Base-by-base conservation (phyloP, 2,888 invertebrate genomes). In the Tortricodes alternella region DNA sequence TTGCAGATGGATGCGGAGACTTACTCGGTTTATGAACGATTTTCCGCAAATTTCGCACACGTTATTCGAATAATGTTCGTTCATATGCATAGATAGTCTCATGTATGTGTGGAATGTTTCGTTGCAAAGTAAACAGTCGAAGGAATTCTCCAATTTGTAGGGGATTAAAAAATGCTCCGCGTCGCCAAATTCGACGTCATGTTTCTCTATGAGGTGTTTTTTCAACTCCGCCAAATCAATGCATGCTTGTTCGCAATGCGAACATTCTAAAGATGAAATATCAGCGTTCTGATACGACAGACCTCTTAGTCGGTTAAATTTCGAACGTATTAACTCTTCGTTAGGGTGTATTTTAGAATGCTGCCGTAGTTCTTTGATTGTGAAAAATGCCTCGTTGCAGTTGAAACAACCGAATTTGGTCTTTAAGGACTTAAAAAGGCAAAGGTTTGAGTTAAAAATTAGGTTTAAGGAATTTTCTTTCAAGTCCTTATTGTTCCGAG, bases 21-120 rank as follows among this genome's bases (percentile, higher is more conserved):
- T 52, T 7, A 34, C 32, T 7, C 49, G 34, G 2, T 53, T 56
- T 7, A 48, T 52, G 8, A 46, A 61, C 1, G 56, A 34, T 8
- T 16, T 46, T 0, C 61, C 61, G 43, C 61, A 61, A 19, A 41
- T 32, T 13, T 61, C 56, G 32, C 61, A 61, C 1, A 59, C 56
- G 23, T 59, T 56, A 7, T 56, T 53, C 2, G 44, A 50, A 15
- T 46, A 59, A 46, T 61, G 61, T 0, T 29, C 35, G 19, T 51
- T 50, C 61, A 61, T 61, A 13, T 61, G 61, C 1, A 44, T n/a
- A 0, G 53, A 59, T 3, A 61, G 29, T 19, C 27, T 41, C 41
- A 44, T 39, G 23, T 53, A 57, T 2, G 39, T 46, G 16, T 49
- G 23, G 29, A 59, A 61, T 29, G 32, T 50, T 11, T 52, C 39